Conservation (phyloP, 1,140 invertebrate genomes). For the Drosophila prosaltans region DNA sequence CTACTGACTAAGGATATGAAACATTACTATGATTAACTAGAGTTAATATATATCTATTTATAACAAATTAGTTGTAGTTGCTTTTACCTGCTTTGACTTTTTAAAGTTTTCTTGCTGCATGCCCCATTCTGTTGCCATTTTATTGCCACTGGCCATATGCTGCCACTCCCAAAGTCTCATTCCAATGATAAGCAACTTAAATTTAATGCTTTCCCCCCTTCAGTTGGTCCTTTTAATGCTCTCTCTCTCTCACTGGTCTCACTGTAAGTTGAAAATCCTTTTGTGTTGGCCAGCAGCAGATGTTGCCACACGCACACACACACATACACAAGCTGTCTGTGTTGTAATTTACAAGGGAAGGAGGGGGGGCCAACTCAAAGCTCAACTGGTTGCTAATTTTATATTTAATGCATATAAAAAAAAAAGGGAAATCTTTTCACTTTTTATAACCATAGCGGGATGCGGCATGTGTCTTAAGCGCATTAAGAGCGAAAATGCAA, state of each 20-base stretch:
- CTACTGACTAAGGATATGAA: neutral
- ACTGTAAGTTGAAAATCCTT: slow-evolving; percentile 56
- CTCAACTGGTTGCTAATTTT: slow-evolving; percentile 53
- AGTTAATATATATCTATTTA: neutral
- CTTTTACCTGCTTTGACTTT: too few relatives aligned
- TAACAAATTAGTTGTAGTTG: too few relatives aligned
- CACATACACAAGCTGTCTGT: slow-evolving; percentile 49
- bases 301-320: slow-evolving; percentile 47
- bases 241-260: neutral
- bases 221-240: neutral
- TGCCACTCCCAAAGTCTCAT: neutral
- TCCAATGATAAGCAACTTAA: slow-evolving; percentile 31
- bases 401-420: slow-evolving; percentile 45
- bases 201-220: slow-evolving; percentile 36
- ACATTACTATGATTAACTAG: slow-evolving; percentile 1
- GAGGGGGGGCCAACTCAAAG: slow-evolving; percentile 6
- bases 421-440: slow-evolving; percentile 15
- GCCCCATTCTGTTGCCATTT: slow-evolving; percentile 10
- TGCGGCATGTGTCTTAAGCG: slow-evolving; percentile 37
- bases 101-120: neutral
- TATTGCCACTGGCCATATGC: slow-evolving; percentile 36
- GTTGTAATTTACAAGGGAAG: slow-evolving; percentile 36
- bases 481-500: slow-evolving; percentile 29
- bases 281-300: slow-evolving; percentile 48
- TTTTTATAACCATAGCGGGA: neutral